Base-by-base conservation (phyloP, 2,797 vertebrate genomes). In the Argya squamiceps region DNA sequence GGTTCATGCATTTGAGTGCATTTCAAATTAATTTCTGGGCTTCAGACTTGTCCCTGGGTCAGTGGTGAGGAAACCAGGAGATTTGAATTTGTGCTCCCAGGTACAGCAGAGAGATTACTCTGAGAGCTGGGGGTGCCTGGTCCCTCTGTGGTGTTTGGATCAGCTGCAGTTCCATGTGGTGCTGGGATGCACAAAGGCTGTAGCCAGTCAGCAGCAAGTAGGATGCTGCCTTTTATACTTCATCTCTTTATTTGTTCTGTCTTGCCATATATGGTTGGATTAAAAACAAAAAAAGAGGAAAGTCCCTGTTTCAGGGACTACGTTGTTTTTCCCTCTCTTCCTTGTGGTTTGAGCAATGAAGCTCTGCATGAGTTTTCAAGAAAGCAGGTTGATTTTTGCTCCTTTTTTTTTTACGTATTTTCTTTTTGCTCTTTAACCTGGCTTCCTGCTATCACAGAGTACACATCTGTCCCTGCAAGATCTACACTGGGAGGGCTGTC, bases 131-230 rank as follows among this genome's bases (percentile, higher is more conserved):
- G 6, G 12, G 0, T 65, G 12, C 34, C 15, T 2, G 0, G 1
- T 64, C 32, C 22, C 6, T 65, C 7, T 22, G 6, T 19, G 37
- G 15, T 0, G 0, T 6, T 2, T 0, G 2, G 34, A 16, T 47
- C 53, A 59, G 15, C 41, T 0, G 4, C 9, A 27, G 2, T 5
- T 74, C n/a, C 7, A 0, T 8, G 34, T 0, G 0, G 5, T 27
- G 53, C 32, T 3, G 1, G n/a, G 32, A 34, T 44, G 50, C 5
- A 8, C 67, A 24, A 9, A 52, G 36, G 59, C n/a, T 50, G 2
- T 29, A 44, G 15, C 15, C 44, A 34, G 37, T 32, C 55, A 63
- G 55, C 53, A 80, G 36, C 2, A 6, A 49, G 46, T 53, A 79
- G 13, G 37, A 58, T 60, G 23, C 32, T 82, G 43, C 39, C n/a